Conservation (phyloP, 1,140 invertebrate genomes). For the Drosophila sproati region DNA sequence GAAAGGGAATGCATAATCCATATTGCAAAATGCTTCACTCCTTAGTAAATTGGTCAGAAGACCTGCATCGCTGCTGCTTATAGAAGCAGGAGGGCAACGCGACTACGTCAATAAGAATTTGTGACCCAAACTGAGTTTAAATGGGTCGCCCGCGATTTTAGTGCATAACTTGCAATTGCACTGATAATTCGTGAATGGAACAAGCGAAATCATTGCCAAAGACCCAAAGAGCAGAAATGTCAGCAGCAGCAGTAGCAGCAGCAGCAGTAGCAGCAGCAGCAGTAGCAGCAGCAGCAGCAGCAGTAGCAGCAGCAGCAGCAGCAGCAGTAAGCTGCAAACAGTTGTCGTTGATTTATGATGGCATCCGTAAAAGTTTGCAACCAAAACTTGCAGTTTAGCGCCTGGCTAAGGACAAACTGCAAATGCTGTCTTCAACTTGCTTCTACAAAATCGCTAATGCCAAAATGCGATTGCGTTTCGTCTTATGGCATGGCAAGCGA, state of each 20-base stretch:
- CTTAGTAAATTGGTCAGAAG: not conserved
- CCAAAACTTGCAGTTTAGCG: constrained; percentile 73
- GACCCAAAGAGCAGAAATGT: not conserved
- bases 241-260: too few relatives aligned
- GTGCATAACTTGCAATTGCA: constrained; percentile 64
- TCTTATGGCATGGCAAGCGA: not conserved
- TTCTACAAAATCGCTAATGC: not conserved
- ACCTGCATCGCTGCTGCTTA: too few relatives aligned
- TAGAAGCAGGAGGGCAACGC: not conserved
- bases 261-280: too few relatives aligned
- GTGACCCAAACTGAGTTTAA: constrained; percentile 66
- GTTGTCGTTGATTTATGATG: constrained; percentile 70
- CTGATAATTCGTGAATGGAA: constrained; percentile 74
- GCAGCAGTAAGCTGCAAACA: constrained; percentile 26
- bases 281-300: not conserved
- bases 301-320: not conserved
- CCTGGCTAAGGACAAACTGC: constrained; percentile 72
- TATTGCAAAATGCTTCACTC: not conserved
- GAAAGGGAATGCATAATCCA: not conserved
- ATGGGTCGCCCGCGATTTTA: constrained; percentile 56
- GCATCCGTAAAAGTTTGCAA: constrained; percentile 60
- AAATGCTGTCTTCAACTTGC: constrained; percentile 40
- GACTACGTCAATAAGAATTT: constrained; percentile 67
- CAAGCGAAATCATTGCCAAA: constrained; percentile 28
- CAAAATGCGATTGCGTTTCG: constrained; percentile 25